Evolutionary conservation across 2,888 invertebrate species (phyloP).

Genomic region (Brenthis ino): DNA sequence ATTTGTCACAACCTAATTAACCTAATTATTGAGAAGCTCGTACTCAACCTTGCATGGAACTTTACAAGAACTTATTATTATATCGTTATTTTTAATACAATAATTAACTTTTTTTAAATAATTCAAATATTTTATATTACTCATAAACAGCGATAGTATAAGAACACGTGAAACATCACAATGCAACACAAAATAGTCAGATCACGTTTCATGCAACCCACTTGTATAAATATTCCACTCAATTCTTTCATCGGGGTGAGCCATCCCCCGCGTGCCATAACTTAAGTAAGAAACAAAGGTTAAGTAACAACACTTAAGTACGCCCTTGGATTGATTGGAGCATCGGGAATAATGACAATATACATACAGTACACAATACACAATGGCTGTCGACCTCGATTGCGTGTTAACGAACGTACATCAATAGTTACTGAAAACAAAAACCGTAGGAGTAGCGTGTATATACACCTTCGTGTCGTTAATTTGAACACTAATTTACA

Average conservation of each 20-base stretch:
- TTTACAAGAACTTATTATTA: too few species aligned
- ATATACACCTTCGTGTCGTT: neutral
- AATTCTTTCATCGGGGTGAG: neutral
- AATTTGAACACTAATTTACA: neutral
- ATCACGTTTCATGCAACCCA: neutral
- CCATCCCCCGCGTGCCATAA: neutral
- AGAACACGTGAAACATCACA: neutral
- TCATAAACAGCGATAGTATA: too few species aligned
- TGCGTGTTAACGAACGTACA: constrained; percentile 25
- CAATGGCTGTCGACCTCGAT: constrained; percentile 29
- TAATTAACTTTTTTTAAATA: too few species aligned
- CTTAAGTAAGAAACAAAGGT: constrained; percentile 23
- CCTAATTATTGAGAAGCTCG: too few species aligned
- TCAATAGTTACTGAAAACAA: constrained; percentile 10
- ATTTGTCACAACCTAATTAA: too few species aligned
- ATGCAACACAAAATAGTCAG: neutral
- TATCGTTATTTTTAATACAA: too few species aligned
- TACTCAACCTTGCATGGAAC: too few species aligned
- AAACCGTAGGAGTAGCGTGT: neutral
- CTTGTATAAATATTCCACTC: neutral
- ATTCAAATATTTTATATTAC: too few species aligned
- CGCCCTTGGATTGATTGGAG: constrained; percentile 29
- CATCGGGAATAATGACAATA: constrained; percentile 29
- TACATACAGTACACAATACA: constrained; percentile 25
- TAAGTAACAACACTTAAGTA: constrained; percentile 26